Evolutionary conservation across 2,888 invertebrate species (phyloP).

Genomic region (Diaprepes abbreviatus): DNA sequence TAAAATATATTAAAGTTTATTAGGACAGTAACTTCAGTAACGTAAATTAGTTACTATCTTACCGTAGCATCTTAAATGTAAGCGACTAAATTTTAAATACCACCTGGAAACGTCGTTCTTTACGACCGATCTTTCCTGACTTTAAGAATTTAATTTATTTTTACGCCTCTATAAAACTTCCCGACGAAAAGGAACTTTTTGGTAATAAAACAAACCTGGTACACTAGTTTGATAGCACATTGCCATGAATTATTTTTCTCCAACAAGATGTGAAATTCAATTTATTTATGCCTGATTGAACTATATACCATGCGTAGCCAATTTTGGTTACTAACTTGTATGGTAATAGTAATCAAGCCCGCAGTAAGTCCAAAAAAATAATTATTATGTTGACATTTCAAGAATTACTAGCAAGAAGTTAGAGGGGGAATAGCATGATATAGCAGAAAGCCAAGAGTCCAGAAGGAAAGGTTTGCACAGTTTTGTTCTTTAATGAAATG

Average conservation of each 20-base stretch:
- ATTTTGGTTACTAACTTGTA: too few relatives aligned
- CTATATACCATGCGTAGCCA: too few relatives aligned
- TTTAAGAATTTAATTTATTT: constrained; percentile 37
- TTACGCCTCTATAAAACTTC: constrained; percentile 27
- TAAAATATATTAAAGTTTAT: neutral
- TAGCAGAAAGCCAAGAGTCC: too few relatives aligned
- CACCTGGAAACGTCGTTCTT: constrained; percentile 28
- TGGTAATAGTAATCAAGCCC: too few relatives aligned
- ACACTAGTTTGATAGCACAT: constrained; percentile 8
- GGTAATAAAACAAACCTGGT: constrained; percentile 26
- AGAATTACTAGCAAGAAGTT: too few relatives aligned
- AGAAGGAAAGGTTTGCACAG: too few relatives aligned
- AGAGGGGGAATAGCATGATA: too few relatives aligned
- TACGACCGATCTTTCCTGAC: constrained; percentile 33
- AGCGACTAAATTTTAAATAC: constrained; percentile 32
- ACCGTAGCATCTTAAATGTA: neutral
- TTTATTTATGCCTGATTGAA: neutral
- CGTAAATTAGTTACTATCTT: constrained; percentile 10
- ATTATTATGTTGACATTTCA: too few relatives aligned
- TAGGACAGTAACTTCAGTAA: neutral
- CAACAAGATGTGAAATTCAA: neutral
- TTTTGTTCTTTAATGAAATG: too few relatives aligned
- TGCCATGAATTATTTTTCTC: neutral
- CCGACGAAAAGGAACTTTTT: constrained; percentile 17
- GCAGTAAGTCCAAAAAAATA: too few relatives aligned